Base-by-base conservation (phyloP, 2,797 vertebrate genomes). In the Silurus aristotelis region DNA sequence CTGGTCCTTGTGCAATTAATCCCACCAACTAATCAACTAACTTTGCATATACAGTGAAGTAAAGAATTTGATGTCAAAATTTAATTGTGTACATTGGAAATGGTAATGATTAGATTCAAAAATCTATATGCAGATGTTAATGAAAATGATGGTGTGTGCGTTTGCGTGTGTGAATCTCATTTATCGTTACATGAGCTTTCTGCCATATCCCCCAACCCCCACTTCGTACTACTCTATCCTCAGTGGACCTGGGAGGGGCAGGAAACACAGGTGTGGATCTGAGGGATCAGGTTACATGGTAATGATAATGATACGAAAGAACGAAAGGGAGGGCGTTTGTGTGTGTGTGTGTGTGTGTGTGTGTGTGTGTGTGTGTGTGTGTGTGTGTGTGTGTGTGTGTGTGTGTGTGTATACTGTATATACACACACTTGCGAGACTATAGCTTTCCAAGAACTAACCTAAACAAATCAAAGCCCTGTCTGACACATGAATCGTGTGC, bases 381-480 rank as follows among this genome's bases (percentile, higher is more conserved):
- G 31, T 31, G 31, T 31, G 31, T 31, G 31, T 31, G 31, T 31
- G 31, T 38, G 38, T 38, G 38, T 38, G 38, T 38, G 38, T 38
- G 38, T 38, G 38, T 38, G 31, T 38, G 31, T 38, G 3, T 38
- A 38, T 31, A 31, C 31, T 31, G 2, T 31, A 31, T 31, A 31
- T 31, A 31, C 31, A 31, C 38, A 38, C 38, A 38, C 38, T 52
- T 20, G 52, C 48, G 5, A 64, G 61, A 85, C 22, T 17, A 38
- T 31, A n/a, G 52, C 73, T 70, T 58, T 86, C 66, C 64, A 83
- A 83, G 64, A 92, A 90, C 89, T 90, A 87, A 91, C 90, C 89
- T 90, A 88, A 92, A 91, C 89, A 90, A 90, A 91, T 85, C 85
- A 79, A 77, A 61, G 70, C 86, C 84, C 84, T 75, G 83, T 89